A percentile compares a stretch with the other conserved stretches of the same genome.
phyloP scores from a whole-genome alignment of 2,797 vertebrate genomes.

The Steatocranus sp. region DNA sequence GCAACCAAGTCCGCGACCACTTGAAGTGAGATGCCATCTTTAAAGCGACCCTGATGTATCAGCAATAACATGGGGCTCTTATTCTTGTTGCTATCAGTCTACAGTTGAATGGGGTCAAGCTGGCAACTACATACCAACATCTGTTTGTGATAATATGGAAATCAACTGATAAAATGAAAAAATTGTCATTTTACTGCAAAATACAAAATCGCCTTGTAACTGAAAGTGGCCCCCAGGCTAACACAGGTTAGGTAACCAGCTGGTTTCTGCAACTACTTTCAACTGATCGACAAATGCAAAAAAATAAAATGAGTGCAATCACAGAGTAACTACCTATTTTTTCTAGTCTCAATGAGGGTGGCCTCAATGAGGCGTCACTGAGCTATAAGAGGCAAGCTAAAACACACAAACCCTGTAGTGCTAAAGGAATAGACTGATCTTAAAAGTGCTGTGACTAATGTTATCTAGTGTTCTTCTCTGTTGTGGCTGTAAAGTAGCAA shows the following conservation, averaged over 20 bases:
- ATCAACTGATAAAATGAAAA: background rate
- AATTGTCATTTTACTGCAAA: background rate
- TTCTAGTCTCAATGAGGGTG: background rate
- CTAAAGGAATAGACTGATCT: too few species aligned
- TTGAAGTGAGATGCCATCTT: background rate
- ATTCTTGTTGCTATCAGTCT: background rate
- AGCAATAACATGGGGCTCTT: background rate
- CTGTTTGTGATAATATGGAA: background rate
- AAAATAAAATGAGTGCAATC: background rate
- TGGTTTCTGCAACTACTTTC: background rate
- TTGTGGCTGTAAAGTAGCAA: too few species aligned
- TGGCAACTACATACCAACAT: background rate
- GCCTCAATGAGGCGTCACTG: background rate
- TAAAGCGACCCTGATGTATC: background rate
- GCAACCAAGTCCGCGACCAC: background rate
- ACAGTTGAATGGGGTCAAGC: background rate
- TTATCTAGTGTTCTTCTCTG: too few species aligned
- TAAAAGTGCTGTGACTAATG: too few species aligned
- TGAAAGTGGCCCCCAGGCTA: background rate
- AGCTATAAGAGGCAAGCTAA: background rate
- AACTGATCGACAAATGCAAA: background rate
- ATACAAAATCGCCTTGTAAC: background rate
- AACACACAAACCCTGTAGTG: accelerated
- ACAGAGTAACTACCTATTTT: background rate
- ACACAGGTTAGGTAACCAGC: background rate